Percentiles rank a stretch among this genome's conserved stretches.
phyloP scores from a whole-genome alignment of 2,888 invertebrate genomes.

The Rhaphigaster nebulosa region DNA sequence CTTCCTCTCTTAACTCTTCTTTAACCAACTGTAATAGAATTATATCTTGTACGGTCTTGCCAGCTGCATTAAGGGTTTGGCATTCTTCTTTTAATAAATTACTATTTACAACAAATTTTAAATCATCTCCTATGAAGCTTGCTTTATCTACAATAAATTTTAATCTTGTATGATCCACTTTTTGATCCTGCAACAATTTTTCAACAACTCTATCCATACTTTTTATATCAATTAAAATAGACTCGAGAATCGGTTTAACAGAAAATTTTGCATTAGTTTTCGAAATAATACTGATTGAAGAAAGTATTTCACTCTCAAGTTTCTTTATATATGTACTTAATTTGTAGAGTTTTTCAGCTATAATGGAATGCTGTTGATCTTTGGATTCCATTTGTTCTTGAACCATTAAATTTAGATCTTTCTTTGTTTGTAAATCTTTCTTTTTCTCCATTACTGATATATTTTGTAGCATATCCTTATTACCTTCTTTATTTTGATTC shows the following conservation, averaged over 20 bases:
- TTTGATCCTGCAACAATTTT: conserved; percentile 53
- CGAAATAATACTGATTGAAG: conserved; percentile 23
- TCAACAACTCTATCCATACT: conserved; percentile 52
- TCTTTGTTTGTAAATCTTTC: neutral
- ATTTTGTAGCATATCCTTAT: neutral
- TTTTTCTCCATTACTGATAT: neutral
- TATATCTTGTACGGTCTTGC: neutral
- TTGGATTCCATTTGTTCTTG: neutral
- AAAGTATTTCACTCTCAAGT: conserved; percentile 43
- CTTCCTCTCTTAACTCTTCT: neutral
- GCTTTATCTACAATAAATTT: conserved; percentile 56
- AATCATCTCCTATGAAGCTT: conserved; percentile 51
- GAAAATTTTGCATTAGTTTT: conserved; percentile 40
- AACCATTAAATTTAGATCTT: neutral
- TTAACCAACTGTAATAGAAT: conserved; percentile 6
- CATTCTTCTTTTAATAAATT: conserved; percentile 48
- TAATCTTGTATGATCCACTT: conserved; percentile 42
- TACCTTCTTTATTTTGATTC: neutral
- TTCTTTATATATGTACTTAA: conserved; percentile 1
- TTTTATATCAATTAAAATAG: conserved; percentile 54
- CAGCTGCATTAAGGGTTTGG: neutral
- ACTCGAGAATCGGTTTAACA: conserved; percentile 51
- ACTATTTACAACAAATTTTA: conserved; percentile 46
- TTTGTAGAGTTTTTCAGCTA: conserved; percentile 13
- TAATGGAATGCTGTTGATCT: neutral